These are phyloP conservation scores for Parnassius smintheus DNA, from an alignment of 2,888 invertebrate species.

Conservation along the genomic window DNA sequence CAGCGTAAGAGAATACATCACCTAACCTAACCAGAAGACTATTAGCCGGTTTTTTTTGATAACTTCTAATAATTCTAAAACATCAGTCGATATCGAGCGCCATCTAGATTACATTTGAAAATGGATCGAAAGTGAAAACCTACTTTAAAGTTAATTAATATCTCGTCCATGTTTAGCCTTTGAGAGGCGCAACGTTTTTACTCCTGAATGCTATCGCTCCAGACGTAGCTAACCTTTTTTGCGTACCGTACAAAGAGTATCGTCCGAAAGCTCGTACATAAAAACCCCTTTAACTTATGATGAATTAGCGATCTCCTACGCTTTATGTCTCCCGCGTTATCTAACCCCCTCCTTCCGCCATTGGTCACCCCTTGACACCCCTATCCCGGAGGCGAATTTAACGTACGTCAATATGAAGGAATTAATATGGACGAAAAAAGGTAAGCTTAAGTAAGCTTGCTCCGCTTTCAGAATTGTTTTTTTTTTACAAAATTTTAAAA, in stretches of 20 bases:
- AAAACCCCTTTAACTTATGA: constrained; percentile 82
- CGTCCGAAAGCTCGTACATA: constrained; percentile 65
- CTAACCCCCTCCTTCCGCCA: constrained; percentile 47
- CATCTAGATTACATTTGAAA: constrained; percentile 17
- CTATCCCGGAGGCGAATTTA: constrained; percentile 38
- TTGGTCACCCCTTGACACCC: constrained; percentile 41
- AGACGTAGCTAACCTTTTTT: constrained; percentile 70
- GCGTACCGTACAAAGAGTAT: constrained; percentile 64
- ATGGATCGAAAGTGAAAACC: constrained; percentile 36
- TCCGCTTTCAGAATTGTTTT: background rate
- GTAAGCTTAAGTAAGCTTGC: constrained; percentile 34
- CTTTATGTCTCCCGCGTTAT: constrained; percentile 78
- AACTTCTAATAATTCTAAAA: no score
- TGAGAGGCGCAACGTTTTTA: constrained; percentile 56
- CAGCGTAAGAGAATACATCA: no score
- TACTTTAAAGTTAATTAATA: constrained; percentile 71
- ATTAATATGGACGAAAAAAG: constrained; percentile 76
- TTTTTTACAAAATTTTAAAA: no score
- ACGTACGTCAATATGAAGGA: constrained; percentile 73
- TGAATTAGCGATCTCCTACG: constrained; percentile 81
- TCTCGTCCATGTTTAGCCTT: constrained; percentile 56
- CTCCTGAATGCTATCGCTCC: constrained; percentile 47
- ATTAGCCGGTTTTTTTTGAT: no score
- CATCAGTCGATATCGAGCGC: background rate
- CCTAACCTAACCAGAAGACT: no score